phyloP scores from a whole-genome alignment of 2,888 invertebrate genomes.

The Apoda limacodes region DNA sequence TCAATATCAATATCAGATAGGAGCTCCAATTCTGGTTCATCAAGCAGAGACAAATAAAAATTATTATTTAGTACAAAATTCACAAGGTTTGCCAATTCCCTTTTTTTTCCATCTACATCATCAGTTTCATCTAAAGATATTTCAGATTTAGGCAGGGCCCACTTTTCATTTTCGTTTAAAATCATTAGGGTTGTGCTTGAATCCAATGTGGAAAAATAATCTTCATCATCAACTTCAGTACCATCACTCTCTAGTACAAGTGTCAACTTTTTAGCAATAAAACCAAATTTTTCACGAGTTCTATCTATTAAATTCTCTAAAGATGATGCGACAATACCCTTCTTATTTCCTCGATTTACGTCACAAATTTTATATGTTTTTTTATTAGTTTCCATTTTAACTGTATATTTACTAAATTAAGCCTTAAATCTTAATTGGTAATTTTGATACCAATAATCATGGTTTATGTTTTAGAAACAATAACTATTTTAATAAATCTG shows the following conservation, averaged over 20 bases:
- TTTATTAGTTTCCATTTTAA: constrained; percentile 71
- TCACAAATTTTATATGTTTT: constrained; percentile 86
- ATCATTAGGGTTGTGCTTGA: constrained; percentile 89
- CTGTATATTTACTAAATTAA: no score
- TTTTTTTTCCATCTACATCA: constrained; percentile 61
- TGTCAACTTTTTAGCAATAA: constrained; percentile 75
- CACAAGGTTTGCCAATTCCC: constrained; percentile 79
- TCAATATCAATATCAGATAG: constrained; percentile 92
- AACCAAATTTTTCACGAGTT: constrained; percentile 79
- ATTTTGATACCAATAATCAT: no score
- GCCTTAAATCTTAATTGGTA: no score
- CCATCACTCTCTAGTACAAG: constrained; percentile 93
- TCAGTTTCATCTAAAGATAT: constrained; percentile 71
- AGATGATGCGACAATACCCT: constrained; percentile 84
- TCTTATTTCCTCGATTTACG: constrained; percentile 81
- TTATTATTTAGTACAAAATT: constrained; percentile 83
- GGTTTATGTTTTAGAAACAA: no score
- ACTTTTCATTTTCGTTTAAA: constrained; percentile 80
- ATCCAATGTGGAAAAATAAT: constrained; percentile 92
- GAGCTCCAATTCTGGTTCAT: constrained; percentile 86
- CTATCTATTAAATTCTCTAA: constrained; percentile 82
- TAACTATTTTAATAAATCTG: no score
- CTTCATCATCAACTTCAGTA: constrained; percentile 95
- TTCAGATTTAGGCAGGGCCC: constrained; percentile 76
- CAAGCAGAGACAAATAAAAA: constrained; percentile 85